Evolutionary conservation across 1,140 invertebrate species (phyloP).

Genomic region (Diorhabda carinulata): DNA sequence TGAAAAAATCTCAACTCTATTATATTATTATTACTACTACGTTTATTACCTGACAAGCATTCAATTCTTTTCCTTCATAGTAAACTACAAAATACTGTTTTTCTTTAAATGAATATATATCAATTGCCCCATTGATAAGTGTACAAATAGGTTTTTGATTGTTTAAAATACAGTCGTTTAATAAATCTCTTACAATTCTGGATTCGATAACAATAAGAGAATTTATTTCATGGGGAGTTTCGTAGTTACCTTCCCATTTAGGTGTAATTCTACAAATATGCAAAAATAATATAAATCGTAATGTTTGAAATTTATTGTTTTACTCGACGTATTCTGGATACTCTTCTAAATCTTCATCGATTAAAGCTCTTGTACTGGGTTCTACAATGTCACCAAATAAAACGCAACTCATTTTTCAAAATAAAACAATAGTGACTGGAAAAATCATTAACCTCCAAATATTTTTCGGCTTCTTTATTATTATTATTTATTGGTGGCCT

Average conservation of each 20-base stretch:
- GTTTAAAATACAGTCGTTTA: constrained; percentile 26
- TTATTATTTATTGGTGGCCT: too few species aligned
- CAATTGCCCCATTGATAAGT: constrained; percentile 27
- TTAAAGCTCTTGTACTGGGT: constrained; percentile 40
- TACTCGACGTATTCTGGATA: constrained; percentile 36
- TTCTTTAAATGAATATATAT: constrained; percentile 21
- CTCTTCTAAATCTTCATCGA: constrained; percentile 32
- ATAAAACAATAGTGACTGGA: not conserved
- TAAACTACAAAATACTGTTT: constrained; percentile 24
- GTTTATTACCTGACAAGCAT: constrained; percentile 25
- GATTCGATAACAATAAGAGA: constrained; percentile 37
- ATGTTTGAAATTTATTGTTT: not conserved
- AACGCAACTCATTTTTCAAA: constrained; percentile 4
- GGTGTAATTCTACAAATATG: constrained; percentile 25
- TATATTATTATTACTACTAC: too few species aligned
- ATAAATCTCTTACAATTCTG: constrained; percentile 26
- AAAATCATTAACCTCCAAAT: too few species aligned
- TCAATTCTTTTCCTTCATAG: constrained; percentile 30
- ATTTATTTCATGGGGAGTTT: constrained; percentile 26
- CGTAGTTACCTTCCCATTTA: constrained; percentile 31
- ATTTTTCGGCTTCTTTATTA: too few species aligned
- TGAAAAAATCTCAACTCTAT: constrained; percentile 20
- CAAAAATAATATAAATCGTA: not conserved
- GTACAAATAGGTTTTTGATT: constrained; percentile 23
- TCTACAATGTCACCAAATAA: constrained; percentile 44